Evolutionary conservation across 2,888 invertebrate genomes (phyloP).

Genomic region (Phragmatobia fuliginosa): DNA sequence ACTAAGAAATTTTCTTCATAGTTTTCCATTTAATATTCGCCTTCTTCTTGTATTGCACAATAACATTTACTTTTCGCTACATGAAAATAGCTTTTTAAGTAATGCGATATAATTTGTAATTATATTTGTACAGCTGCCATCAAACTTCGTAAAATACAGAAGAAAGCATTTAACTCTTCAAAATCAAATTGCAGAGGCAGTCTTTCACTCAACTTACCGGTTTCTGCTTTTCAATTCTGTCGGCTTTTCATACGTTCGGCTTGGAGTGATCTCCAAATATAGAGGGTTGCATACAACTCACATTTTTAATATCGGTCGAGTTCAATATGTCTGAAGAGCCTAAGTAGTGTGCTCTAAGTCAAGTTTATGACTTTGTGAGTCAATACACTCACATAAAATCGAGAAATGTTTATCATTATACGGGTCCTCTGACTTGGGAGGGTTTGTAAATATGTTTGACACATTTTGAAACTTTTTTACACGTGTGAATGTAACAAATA

Average conservation of each 20-base stretch:
- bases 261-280: conserved; percentile 72
- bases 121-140: not conserved
- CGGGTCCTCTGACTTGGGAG: conserved; percentile 24
- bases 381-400: conserved; percentile 54
- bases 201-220: conserved; percentile 21
- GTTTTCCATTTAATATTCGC: not conserved
- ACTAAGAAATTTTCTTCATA: too few species aligned
- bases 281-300: conserved; percentile 66
- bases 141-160: not conserved
- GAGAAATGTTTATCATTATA: conserved; percentile 46
- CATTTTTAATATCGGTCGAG: conserved; percentile 70
- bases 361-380: conserved; percentile 71
- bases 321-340: conserved; percentile 71
- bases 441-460: conserved; percentile 14
- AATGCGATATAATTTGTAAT: not conserved
- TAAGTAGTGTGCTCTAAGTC: conserved; percentile 69
- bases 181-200: conserved; percentile 38
- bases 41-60: not conserved
- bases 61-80: not conserved
- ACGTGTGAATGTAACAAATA: not conserved
- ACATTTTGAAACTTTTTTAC: conserved; percentile 12
- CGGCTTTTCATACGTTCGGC: conserved; percentile 58
- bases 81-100: too few species aligned
- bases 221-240: conserved; percentile 57
- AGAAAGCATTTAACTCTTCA: conserved; percentile 30